Conservation (phyloP, 2,888 invertebrate species). For the Aelia acuminata region DNA sequence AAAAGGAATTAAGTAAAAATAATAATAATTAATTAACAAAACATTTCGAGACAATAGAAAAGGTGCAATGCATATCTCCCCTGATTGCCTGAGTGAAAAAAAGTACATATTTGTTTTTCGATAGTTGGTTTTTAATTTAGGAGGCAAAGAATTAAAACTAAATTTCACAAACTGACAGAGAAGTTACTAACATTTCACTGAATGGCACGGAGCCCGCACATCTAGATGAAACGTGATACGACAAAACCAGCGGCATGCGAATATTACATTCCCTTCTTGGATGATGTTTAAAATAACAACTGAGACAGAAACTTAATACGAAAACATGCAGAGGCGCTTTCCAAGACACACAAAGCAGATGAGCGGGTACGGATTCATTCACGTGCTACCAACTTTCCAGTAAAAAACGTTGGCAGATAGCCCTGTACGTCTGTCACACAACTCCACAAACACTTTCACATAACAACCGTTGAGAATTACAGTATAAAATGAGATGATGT, state of each 20-base stretch:
- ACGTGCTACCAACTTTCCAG: neutral
- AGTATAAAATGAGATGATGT: too few relatives aligned
- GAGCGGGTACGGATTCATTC: neutral
- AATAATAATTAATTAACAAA: too few relatives aligned
- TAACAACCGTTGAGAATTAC: neutral
- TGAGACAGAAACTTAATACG: slow-evolving; percentile 3
- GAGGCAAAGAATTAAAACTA: too few relatives aligned
- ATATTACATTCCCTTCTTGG: neutral
- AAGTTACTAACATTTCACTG: neutral
- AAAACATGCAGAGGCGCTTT: neutral
- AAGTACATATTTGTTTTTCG: too few relatives aligned
- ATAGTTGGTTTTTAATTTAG: too few relatives aligned
- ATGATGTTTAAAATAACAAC: neutral
- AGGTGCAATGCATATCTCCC: too few relatives aligned
- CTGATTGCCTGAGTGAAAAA: too few relatives aligned
- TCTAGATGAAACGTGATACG: neutral
- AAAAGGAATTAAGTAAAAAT: too few relatives aligned
- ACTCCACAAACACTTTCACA: neutral
- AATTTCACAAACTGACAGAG: neutral
- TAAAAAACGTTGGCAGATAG: neutral
- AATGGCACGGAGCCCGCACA: neutral
- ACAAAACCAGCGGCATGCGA: neutral
- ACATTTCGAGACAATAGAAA: too few relatives aligned
- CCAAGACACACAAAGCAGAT: neutral
- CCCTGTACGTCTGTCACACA: neutral